Evolutionary conservation across 2,888 invertebrate species (phyloP).

Genomic region (Augochlorella aurata): DNA sequence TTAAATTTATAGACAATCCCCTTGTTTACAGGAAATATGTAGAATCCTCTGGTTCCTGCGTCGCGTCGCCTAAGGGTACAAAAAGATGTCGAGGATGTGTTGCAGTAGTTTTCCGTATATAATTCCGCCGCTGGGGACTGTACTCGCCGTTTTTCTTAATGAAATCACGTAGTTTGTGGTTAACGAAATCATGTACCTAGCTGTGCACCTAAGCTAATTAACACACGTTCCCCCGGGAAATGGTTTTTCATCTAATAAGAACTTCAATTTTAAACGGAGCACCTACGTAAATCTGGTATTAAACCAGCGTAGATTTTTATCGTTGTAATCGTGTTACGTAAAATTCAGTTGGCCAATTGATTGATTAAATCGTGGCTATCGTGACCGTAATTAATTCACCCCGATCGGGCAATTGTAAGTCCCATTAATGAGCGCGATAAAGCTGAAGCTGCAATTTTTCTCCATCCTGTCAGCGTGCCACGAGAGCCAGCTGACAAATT

Average conservation of each 20-base stretch:
- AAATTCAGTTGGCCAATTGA: slow-evolving; percentile 41
- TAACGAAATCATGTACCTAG: background rate
- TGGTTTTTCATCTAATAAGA: background rate
- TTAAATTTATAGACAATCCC: background rate
- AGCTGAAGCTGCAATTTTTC: slow-evolving; percentile 42
- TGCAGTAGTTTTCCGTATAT: background rate
- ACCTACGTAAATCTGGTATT: background rate
- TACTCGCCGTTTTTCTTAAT: background rate
- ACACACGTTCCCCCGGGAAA: background rate
- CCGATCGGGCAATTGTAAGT: slow-evolving; percentile 57
- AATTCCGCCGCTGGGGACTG: background rate
- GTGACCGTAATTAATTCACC: slow-evolving; percentile 58
- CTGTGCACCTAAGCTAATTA: background rate
- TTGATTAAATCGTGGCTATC: slow-evolving; percentile 59
- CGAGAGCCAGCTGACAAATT: slow-evolving; percentile 40
- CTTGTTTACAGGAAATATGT: background rate
- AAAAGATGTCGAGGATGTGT: background rate
- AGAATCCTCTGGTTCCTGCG: background rate
- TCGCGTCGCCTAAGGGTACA: background rate
- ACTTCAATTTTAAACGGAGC: slow-evolving; percentile 7
- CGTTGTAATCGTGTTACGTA: background rate
- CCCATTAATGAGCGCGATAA: slow-evolving; percentile 49
- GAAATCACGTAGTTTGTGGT: background rate
- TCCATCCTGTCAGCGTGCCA: slow-evolving; percentile 7
- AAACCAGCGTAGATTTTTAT: background rate